A percentile compares a stretch with the other conserved stretches of the same genome.
Conservation (phyloP, 2,888 invertebrate species). For the Agelastica alni region DNA sequence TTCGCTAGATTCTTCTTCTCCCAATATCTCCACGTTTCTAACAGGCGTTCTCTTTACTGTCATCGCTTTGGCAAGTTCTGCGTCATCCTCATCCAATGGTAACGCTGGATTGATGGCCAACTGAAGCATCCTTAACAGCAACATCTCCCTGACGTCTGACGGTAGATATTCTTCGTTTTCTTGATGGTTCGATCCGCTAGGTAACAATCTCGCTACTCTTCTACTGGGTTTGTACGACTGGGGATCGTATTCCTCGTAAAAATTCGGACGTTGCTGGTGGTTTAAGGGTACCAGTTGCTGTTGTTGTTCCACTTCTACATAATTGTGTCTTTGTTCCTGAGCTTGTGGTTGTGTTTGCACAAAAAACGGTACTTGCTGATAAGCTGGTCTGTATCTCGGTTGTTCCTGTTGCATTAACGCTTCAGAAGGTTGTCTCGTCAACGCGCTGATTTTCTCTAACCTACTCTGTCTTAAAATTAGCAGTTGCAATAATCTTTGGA, state of each 20-base stretch:
- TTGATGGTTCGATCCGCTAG: constrained; percentile 30
- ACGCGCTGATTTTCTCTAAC: constrained; percentile 61
- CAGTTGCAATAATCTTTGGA: constrained; percentile 69
- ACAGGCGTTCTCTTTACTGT: constrained; percentile 64
- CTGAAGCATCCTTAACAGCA: constrained; percentile 72
- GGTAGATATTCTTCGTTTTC: constrained; percentile 65
- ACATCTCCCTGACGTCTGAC: constrained; percentile 71
- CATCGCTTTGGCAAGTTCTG: constrained; percentile 57
- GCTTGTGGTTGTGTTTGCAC: constrained; percentile 31
- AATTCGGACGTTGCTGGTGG: constrained; percentile 28
- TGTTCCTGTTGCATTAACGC: constrained; percentile 29
- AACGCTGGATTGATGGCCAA: constrained; percentile 70
- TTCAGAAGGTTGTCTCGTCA: constrained; percentile 43
- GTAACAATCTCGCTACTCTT: constrained; percentile 48
- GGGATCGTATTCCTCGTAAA: constrained; percentile 38
- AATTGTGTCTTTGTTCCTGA: constrained; percentile 25
- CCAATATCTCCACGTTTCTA: constrained; percentile 73
- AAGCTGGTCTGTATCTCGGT: constrained; percentile 9
- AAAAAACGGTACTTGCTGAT: constrained; percentile 33
- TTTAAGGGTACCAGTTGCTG: constrained; percentile 28
- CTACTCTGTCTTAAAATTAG: constrained; percentile 67
- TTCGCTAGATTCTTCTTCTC: constrained; percentile 61
- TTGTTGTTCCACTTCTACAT: constrained; percentile 23
- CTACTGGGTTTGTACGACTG: constrained; percentile 48
- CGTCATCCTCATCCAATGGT: constrained; percentile 50